Base-by-base conservation (phyloP, 2,113 vertebrate genomes). In the Centropus bengalensis region DNA sequence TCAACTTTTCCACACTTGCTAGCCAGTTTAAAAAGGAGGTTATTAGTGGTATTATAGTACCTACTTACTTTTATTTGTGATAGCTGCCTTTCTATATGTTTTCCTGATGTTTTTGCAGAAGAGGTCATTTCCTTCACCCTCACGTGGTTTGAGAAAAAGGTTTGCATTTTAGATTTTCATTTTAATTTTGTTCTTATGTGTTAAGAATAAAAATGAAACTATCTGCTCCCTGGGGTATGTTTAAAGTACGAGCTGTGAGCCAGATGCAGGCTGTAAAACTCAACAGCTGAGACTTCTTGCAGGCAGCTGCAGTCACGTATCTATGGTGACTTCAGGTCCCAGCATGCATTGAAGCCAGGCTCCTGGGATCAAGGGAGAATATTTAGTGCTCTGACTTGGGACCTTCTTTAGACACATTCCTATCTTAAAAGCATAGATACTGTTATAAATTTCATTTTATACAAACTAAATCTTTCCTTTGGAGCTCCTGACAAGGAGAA, bases 221-320 rank as follows among this genome's bases (percentile, higher is more conserved):
- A 47, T 74, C 5, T 1, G 8, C 32, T 90, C 88, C 79, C 82
- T 74, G 44, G 82, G 79, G 93, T 36, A 75, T 44, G 5, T n/a
- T 89, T 66, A 88, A 94, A 73, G 91, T 90, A 88, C 3, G 32
- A 91, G 52, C 79, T 94, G 52, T 54, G 76, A 83, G 82, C 88
- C 95, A 94, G 89, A 88, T 93, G 88, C 52, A 78, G 66, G 49
- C 68, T 89, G 40, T 91, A 91, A 96, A 94, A 78, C n/a, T 71
- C 55, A 22, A 14, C 44, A 45, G n/a, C 0, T 77, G 52, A 55
- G 67, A 62, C 18, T 85, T 32, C 14, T 79, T 66, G 47, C 11
- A 85, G 59, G 73, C 91, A 94, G 88, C 85, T 93, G 75, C 69
- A 80, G 44, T 75, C 44, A 90, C 85, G 87, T 67, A 44, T 6